Conservation (phyloP, 2,888 invertebrate species). For the Calliopum simillimum region DNA sequence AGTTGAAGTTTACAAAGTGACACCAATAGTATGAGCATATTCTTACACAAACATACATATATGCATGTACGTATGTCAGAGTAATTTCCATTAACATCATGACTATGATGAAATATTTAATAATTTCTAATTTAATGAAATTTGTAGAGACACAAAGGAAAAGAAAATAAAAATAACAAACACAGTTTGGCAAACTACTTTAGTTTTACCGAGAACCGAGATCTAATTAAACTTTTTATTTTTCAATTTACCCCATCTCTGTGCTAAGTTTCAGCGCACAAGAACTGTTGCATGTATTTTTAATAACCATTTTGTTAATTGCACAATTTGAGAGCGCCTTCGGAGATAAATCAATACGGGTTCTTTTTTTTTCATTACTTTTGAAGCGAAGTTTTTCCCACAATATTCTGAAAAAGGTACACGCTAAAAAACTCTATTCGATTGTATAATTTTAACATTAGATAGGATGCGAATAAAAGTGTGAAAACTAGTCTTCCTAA, state of each 20-base stretch:
- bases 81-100: not conserved
- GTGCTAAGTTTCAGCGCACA: not conserved
- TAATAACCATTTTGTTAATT: constrained; percentile 31
- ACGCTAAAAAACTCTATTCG: not conserved
- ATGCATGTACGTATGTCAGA: not conserved
- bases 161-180: constrained; percentile 10
- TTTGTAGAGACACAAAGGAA: not conserved
- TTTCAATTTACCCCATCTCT: constrained; percentile 2
- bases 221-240: constrained; percentile 28
- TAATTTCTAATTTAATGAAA: constrained; percentile 3
- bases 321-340: constrained; percentile 12
- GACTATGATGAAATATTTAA: constrained; percentile 1
- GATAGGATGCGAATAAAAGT: too few species aligned
- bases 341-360: constrained; percentile 28
- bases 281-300: constrained; percentile 19
- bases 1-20: not conserved
- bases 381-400: not conserved
- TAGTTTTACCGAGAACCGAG: not conserved
- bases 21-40: not conserved
- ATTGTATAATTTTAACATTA: not conserved
- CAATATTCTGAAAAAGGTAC: not conserved
- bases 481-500: too few species aligned
- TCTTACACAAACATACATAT: not conserved
- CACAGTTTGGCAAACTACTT: constrained; percentile 10
- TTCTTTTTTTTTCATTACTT: not conserved